Evolutionary conservation across 2,888 invertebrate genomes (phyloP).

Genomic region (Masnerella sp.): DNA sequence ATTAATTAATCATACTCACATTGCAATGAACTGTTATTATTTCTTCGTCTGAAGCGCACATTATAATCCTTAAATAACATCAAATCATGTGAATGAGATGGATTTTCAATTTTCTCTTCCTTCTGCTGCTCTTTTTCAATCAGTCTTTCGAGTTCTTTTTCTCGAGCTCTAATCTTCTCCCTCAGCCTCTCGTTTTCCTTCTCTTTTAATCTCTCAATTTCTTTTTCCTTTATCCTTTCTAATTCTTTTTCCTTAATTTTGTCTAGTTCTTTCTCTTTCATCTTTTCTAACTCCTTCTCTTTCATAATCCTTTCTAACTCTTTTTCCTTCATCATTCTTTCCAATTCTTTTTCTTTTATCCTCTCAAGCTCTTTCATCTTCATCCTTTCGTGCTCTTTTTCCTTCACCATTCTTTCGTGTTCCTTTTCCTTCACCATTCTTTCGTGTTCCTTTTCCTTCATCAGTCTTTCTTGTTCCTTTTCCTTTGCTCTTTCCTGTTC

Average conservation of each 20-base stretch:
- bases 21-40: background rate
- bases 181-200: conserved; percentile 8
- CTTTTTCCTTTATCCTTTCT: no score
- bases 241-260: background rate
- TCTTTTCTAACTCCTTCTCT: no score
- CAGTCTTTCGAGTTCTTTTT: conserved; percentile 12
- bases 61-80: background rate
- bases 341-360: background rate
- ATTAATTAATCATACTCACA: no score
- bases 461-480: background rate
- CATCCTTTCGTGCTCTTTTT: background rate
- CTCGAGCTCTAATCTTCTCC: no score
- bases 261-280: no score
- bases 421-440: no score
- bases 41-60: background rate
- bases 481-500: conserved; percentile 19
- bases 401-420: conserved; percentile 12
- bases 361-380: background rate
- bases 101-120: no score
- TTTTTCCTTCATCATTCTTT: no score
- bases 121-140: background rate
- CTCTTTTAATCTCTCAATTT: background rate
- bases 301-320: no score
- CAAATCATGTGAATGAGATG: no score
- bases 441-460: background rate